Evolutionary conservation across 2,113 vertebrate genomes (phyloP), one percentile per base, ranked within the genome.

Genomic region (Tychaedon coryphoeus): DNA sequence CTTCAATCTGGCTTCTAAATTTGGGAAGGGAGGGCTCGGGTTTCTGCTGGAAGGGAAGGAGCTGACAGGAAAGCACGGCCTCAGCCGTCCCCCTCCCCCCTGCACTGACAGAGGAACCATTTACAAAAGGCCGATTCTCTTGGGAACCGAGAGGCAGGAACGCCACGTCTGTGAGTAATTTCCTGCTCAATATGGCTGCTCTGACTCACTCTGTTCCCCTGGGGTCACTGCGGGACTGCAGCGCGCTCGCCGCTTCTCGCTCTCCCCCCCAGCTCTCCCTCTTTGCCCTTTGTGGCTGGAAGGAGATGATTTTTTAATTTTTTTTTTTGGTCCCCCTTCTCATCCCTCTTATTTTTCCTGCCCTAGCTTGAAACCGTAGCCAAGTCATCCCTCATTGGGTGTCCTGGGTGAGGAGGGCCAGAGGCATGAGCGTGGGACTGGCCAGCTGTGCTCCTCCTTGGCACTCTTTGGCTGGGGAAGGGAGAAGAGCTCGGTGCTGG

Each of bases 101-200:
- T 88, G 96, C 97, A 97, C 98, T 97, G 98, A 98, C 98, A 98
- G 98, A 98, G 98, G 98, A 98, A 98, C 98, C 98, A 98, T 98
- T 98, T 98, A 98, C 98, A 98, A 98, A 98, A 98, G 98, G 98
- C 98, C 92, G 97, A 98, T 98, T 98, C 98, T 98, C 98, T 97
- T 96, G 98, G 98, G 98, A 98, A 97, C 92, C 64, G 94, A 97
- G 98, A 98, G 98, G 97, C 98, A 98, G 96, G 98, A 98, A 98
- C 98, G 98, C 97, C 98, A 98, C 97, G 98, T 97, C 99, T 98
- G 98, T 99, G 99, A 99, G 98, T 99, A 99, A 99, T 99, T 99
- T 99, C 99, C 99, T 99, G 99, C 99, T 98, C 98, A 99, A 98
- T 98, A 99, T 99, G 99, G 99, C 98, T 98, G 98, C 98, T 99